These are phyloP conservation scores for Temnopleurus reevesii DNA, from an alignment of 53 echinoderm and acorn worm species.

Conservation along the genomic window DNA sequence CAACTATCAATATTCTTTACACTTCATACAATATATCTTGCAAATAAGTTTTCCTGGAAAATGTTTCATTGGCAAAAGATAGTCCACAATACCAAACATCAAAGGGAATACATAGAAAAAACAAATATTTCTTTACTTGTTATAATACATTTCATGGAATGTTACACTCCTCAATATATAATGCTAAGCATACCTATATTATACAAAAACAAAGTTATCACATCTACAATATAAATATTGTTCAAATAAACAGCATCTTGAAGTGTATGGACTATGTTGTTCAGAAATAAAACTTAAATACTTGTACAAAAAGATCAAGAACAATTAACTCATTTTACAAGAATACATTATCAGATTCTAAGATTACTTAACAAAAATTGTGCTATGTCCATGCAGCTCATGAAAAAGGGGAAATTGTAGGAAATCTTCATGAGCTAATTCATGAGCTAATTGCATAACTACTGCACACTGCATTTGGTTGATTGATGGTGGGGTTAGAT, in stretches of 20 bases:
- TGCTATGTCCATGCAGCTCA: no score
- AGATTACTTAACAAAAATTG: no score
- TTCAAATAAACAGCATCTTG: background rate
- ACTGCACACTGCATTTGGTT: no score
- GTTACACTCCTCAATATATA: background rate
- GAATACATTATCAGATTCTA: no score
- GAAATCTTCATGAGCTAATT: no score
- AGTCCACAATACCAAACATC: background rate
- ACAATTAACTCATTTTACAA: background rate
- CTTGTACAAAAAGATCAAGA: background rate
- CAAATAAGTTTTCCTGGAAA: background rate
- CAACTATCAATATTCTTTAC: background rate
- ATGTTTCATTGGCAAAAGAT: background rate
- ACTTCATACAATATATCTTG: background rate
- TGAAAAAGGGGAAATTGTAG: no score
- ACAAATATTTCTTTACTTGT: background rate
- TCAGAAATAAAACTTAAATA: background rate
- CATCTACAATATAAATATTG: background rate
- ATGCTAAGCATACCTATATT: background rate
- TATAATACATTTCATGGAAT: background rate
- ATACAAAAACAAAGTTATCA: background rate
- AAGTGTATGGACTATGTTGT: background rate
- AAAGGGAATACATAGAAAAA: background rate
- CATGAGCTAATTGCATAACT: no score
- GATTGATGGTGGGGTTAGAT: no score